These are phyloP conservation scores for Nyctereutes procyonoides DNA, from an alignment of 2,113 vertebrate species.

Conservation along the genomic window DNA sequence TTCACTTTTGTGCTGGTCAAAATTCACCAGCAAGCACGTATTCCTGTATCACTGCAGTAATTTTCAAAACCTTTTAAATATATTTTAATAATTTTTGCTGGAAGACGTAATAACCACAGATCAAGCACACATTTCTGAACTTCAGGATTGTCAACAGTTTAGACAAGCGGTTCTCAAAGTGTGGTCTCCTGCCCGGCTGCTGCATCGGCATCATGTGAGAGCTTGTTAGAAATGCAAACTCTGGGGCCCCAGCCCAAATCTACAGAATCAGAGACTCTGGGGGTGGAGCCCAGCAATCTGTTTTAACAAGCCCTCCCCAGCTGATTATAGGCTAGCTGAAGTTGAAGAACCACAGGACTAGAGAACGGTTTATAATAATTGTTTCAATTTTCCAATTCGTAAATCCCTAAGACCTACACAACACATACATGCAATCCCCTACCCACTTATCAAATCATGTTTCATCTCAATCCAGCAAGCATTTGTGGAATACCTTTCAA, in stretches of 20 bases:
- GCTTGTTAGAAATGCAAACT: neutral
- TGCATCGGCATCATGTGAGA: neutral
- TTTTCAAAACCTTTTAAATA: neutral
- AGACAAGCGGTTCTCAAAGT: constrained; percentile 19
- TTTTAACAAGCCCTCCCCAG: neutral
- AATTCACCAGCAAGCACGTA: constrained; percentile 13
- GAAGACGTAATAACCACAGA: neutral
- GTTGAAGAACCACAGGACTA: neutral
- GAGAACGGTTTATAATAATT: neutral
- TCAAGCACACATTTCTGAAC: constrained; percentile 8
- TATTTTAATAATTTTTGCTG: neutral
- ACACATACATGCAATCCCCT: neutral
- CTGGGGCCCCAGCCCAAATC: neutral
- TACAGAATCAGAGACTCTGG: neutral
- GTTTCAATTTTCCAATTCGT: constrained; percentile 1
- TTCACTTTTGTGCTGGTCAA: neutral
- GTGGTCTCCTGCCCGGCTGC: neutral
- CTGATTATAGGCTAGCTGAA: neutral
- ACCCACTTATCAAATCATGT: neutral
- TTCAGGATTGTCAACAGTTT: neutral
- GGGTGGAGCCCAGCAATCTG: neutral
- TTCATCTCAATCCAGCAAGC: neutral
- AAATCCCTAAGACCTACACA: neutral
- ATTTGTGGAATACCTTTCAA: constrained; percentile 11
- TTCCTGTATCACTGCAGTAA: neutral